A percentile compares a stretch with the other conserved stretches of the same genome.
These are phyloP conservation scores for Cryptosula pallasiana DNA, from an alignment of 2,888 invertebrate genomes.

Conservation along the genomic window DNA sequence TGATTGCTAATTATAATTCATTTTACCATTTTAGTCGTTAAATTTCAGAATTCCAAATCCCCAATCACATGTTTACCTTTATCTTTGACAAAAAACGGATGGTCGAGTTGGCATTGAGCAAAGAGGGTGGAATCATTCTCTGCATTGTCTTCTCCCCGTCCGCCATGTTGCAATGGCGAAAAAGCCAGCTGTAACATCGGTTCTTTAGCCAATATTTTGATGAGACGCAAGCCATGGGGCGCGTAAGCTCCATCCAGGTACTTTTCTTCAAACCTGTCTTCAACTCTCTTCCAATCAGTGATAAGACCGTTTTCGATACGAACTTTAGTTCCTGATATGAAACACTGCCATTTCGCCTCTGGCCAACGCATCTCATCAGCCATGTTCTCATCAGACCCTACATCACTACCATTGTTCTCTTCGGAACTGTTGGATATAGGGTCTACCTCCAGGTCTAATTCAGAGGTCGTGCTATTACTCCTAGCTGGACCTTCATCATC, in stretches of 20 bases:
- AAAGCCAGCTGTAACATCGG: slow-evolving; percentile 18
- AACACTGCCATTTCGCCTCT: slow-evolving; percentile 25
- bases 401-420: not conserved
- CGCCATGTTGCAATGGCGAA: not conserved
- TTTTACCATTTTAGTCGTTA: no score
- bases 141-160: not conserved
- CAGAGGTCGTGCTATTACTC: not conserved
- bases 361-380: not conserved
- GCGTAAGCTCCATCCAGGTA: slow-evolving; percentile 36
- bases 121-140: slow-evolving; percentile 29
- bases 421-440: slow-evolving; percentile 14
- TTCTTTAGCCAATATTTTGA: slow-evolving; percentile 31
- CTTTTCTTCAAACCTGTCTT: slow-evolving; percentile 22
- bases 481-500: not conserved
- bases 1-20: no score
- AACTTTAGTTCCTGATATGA: slow-evolving; percentile 23
- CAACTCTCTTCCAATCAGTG: slow-evolving; percentile 22
- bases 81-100: slow-evolving; percentile 52
- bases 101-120: slow-evolving; percentile 42
- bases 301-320: slow-evolving; percentile 18
- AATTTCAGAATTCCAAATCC: no score
- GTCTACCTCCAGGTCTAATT: slow-evolving; percentile 7
- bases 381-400: not conserved
- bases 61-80: slow-evolving; percentile 48
- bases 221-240: slow-evolving; percentile 40